Evolutionary conservation across 2,888 invertebrate genomes (phyloP), one percentile per base, ranked within the genome.

Genomic region (Euclidia mi): DNA sequence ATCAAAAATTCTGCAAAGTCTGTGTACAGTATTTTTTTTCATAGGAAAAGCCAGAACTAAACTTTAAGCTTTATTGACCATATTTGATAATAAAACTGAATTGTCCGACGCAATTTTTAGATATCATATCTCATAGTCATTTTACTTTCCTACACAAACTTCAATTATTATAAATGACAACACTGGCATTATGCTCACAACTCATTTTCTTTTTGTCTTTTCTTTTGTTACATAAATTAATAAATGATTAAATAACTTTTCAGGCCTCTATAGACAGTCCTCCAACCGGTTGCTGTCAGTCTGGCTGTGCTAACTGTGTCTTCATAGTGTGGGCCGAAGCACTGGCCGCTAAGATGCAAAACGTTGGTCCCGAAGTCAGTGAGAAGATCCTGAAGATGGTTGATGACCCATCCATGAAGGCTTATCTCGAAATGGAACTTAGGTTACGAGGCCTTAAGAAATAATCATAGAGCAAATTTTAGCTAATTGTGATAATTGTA

Each of bases 261-360:
- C 75, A 95, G 95, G 92, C 92, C 3, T 91, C 90, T 1, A 79
- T 95, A 67, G 96, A 96, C 9, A 96, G 96, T 56, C 96, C 95
- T 32, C 99, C 99, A 0, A 97, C 97, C 1, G 96, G 96, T 18
- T 99, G 99, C 87, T 99, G 99, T 80, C 97, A 97, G 96, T 97
- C 98, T 0, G 98, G 98, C 0, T 99, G 99, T 91, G 95, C 97
- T 0, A 98, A 98, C 89, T 99, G 99, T 86, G 98, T 99, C 3
- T 99, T 98, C 97, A 96, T 99, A 46, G 96, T 96, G 11, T 99
- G 98, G 95, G 98, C 98, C 0, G 97, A 98, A 75, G 96, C 97
- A 15, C 77, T 99, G 38, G 94, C 95, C 2, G 84, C 94, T 47
- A 95, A 95, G 66, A 89, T 96, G 76, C 88, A 96, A 9, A 89